Evolutionary conservation across 2,113 vertebrate genomes (phyloP), one percentile per base, ranked within the genome.

Genomic region (Orthonyx spaldingii): DNA sequence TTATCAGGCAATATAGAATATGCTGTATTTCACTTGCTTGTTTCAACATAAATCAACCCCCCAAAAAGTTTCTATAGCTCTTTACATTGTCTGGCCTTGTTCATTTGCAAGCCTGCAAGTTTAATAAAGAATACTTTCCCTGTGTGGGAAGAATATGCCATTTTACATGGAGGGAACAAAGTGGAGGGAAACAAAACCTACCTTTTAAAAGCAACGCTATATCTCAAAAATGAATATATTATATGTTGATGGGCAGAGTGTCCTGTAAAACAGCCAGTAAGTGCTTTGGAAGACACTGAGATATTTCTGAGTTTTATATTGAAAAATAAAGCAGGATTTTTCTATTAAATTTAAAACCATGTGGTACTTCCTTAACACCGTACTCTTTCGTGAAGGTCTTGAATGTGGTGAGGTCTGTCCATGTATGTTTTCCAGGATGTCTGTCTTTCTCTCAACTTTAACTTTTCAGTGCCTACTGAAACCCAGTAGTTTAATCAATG

Each of bases 1-100:
- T 92, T 68, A 86, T 88, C 81, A 94, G 66, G 16, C 16, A 94
- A 79, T 55, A 60, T 75, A 94, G 89, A 95, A 95, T 92, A 83
- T 57, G 28, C 61, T 85, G 17, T 19, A 55, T 94, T 95, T 91
- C 57, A 50, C 66, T 90, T 60, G 19, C 16, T 83, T 85, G 68
- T 87, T 94, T 91, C 78, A 82, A 64, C 47, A 71, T 65, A 94
- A 94, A 94, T 89, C 81, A 95, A 44, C 16, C 5, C 22, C 64
- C 2, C 0, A 50, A 89, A 93, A 93, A 84, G 41, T 87, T 94
- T 94, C 53, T 69, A 30, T 42, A 76, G n/a, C 35, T 93, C 20
- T 95, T 92, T 80, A 70, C 47, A 41, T 78, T 66, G 33, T 57
- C 49, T 82, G 27, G 42, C 81, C 49, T 82, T 82, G 44, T 75